Conservation (phyloP, 2,797 vertebrate species). For the Nasua narica region DNA sequence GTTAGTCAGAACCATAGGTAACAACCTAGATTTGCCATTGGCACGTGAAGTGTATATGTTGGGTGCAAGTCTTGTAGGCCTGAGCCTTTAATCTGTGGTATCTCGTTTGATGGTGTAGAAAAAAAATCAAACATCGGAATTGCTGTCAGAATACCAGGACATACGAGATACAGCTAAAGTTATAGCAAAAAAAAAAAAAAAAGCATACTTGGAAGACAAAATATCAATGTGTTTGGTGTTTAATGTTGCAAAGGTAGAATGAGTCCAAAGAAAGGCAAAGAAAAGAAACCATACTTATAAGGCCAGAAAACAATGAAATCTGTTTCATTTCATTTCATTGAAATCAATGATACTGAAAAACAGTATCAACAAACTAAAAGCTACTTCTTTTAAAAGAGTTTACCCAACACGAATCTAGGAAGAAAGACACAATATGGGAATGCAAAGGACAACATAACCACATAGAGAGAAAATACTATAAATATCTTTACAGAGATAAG, state of each 20-base stretch:
- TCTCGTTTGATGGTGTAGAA: neutral
- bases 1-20: neutral
- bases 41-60: neutral
- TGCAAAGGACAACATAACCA: neutral
- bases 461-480: neutral
- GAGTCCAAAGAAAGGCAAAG: neutral
- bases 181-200: neutral
- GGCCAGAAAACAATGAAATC: neutral
- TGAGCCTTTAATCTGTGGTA: neutral
- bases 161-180: neutral
- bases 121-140: neutral
- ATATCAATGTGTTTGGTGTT: neutral
- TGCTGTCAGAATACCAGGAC: neutral
- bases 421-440: neutral
- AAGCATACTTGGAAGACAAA: neutral
- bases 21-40: neutral
- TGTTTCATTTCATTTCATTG: too few species aligned
- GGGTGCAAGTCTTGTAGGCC: neutral
- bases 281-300: neutral
- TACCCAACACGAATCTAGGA: neutral
- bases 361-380: neutral
- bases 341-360: too few species aligned
- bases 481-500: neutral
- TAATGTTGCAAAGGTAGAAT: neutral
- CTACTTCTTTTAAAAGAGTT: neutral